These are phyloP conservation scores for Tapirus indicus DNA, from an alignment of 2,797 vertebrate species.

Conservation along the genomic window DNA sequence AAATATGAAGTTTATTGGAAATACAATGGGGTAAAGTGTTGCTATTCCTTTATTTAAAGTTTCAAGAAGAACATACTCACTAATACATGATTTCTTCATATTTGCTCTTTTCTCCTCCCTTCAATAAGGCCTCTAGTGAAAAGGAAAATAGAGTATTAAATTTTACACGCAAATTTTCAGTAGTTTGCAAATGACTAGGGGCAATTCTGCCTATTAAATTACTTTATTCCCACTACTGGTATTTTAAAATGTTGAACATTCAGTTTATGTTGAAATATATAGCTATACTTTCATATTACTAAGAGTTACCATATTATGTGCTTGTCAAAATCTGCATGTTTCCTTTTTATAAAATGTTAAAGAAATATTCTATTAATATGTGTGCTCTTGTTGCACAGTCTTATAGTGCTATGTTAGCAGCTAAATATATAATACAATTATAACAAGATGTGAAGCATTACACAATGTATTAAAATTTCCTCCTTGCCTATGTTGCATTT, in stretches of 20 bases:
- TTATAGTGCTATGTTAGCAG: conserved; percentile 30
- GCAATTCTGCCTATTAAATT: conserved; percentile 65
- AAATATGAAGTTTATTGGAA: conserved; percentile 6
- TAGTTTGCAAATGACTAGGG: conserved; percentile 63
- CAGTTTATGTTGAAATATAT: conserved; percentile 60
- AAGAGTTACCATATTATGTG: conserved; percentile 55
- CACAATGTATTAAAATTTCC: neutral
- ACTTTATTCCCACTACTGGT: conserved; percentile 63
- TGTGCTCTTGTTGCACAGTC: neutral
- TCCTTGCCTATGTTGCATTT: neutral
- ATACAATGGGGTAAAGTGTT: neutral
- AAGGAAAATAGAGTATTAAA: conserved; percentile 63
- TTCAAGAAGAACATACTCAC: neutral
- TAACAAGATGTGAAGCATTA: conserved; percentile 2
- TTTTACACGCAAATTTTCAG: conserved; percentile 71
- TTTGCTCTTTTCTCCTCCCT: neutral
- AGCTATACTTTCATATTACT: conserved; percentile 53
- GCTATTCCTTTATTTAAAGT: conserved; percentile 17
- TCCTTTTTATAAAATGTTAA: conserved; percentile 64
- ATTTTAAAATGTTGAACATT: conserved; percentile 70
- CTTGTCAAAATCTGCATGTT: conserved; percentile 65
- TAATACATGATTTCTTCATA: neutral
- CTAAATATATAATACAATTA: conserved; percentile 62
- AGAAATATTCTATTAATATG: conserved; percentile 64
- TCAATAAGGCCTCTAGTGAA: conserved; percentile 24